Evolutionary conservation across 35 echinoderm and acorn worm species (phyloP).

Genomic region (Lytechinus variegatus): DNA sequence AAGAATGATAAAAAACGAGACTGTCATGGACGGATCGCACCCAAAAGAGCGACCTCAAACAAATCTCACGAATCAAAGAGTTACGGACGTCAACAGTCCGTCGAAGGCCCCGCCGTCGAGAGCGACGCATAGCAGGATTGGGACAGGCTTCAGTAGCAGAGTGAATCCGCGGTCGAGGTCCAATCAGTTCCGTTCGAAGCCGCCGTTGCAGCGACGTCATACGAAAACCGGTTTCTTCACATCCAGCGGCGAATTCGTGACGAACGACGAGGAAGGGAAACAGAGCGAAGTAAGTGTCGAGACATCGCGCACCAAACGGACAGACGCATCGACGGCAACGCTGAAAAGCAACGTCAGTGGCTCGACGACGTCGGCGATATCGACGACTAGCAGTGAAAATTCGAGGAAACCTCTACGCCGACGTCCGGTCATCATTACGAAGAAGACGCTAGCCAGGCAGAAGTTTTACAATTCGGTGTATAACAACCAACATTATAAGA

Average conservation of each 20-base stretch:
- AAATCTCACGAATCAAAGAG: background rate
- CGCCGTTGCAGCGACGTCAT: background rate
- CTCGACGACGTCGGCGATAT: background rate
- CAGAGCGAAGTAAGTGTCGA: slow-evolving; percentile 13
- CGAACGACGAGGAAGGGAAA: background rate
- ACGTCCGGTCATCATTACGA: slow-evolving; percentile 73
- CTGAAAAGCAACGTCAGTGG: background rate
- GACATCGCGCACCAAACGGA: slow-evolving; percentile 16
- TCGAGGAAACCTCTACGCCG: slow-evolving; percentile 10
- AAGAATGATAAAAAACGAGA: background rate
- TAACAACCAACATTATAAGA: slow-evolving; percentile 68
- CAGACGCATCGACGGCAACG: background rate
- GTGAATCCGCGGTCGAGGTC: slow-evolving; percentile 21
- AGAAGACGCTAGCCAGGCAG: slow-evolving; percentile 72
- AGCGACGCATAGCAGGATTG: background rate
- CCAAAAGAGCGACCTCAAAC: background rate
- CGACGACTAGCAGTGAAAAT: background rate
- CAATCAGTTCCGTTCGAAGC: background rate
- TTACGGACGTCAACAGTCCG: background rate
- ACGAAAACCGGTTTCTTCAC: slow-evolving; percentile 34
- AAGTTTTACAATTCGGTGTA: slow-evolving; percentile 77
- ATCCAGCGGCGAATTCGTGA: slow-evolving; percentile 40
- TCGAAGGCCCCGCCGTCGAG: background rate
- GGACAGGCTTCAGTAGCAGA: background rate
- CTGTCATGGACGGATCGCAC: no score